Evolutionary conservation across 2,888 invertebrate species (phyloP).

Genomic region (Herminia tarsipennalis): DNA sequence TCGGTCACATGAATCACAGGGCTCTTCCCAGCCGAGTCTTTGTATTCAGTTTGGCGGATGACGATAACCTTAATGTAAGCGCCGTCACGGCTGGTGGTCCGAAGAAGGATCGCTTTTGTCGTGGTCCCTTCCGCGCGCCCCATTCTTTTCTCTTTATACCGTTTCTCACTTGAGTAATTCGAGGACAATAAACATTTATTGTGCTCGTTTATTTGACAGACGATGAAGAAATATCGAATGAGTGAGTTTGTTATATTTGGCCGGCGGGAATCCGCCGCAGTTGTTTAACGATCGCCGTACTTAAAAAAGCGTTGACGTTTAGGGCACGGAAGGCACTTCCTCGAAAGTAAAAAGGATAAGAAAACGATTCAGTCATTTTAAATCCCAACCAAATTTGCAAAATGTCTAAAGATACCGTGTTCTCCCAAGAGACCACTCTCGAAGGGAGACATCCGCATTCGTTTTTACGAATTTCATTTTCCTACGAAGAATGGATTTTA

Average conservation of each 20-base stretch:
- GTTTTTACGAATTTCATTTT: conserved; percentile 71
- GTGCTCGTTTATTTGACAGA: conserved; percentile 82
- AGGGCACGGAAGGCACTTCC: conserved; percentile 36
- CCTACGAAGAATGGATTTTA: conserved; percentile 67
- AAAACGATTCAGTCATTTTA: conserved; percentile 63
- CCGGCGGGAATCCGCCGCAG: conserved; percentile 48
- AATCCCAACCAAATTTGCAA: conserved; percentile 64
- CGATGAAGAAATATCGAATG: conserved; percentile 80
- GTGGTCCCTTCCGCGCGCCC: conserved; percentile 77
- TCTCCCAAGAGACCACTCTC: conserved; percentile 54
- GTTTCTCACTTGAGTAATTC: conserved; percentile 85
- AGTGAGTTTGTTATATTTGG: conserved; percentile 72
- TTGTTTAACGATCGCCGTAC: conserved; percentile 63
- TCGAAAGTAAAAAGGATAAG: conserved; percentile 53
- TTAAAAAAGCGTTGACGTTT: conserved; percentile 54
- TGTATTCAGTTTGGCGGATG: conserved; percentile 83
- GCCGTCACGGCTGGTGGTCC: conserved; percentile 83
- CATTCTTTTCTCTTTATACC: conserved; percentile 82
- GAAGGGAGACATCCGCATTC: conserved; percentile 65
- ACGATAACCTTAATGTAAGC: conserved; percentile 86
- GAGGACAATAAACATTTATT: conserved; percentile 85
- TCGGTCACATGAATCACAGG: conserved; percentile 78
- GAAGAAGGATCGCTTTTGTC: conserved; percentile 83
- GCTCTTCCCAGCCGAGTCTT: conserved; percentile 73
- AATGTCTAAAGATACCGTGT: conserved; percentile 60